Base-by-base conservation (phyloP, 2,888 invertebrate genomes). In the Proisotoma minuta region DNA sequence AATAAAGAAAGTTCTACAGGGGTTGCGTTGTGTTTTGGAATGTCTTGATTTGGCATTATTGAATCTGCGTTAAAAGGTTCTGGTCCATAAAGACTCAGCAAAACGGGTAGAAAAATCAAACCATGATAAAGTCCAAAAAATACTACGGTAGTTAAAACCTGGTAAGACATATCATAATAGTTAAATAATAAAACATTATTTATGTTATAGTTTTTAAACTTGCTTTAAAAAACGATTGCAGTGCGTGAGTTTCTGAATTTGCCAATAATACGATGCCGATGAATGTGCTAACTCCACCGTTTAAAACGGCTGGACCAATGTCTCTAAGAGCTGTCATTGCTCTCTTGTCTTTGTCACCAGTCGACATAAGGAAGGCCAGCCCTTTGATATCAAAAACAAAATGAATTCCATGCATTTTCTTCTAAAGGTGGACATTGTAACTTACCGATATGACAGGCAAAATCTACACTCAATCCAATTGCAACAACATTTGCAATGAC, bases 391-490 rank as follows among this genome's bases (percentile, higher is more conserved):
- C 3, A 15, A 54, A 22, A 54, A 5, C 4, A 12, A n/a, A n/a
- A n/a, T n/a, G n/a, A n/a, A n/a, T n/a, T n/a, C n/a, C n/a, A n/a
- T n/a, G n/a, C n/a, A n/a, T n/a, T n/a, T n/a, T n/a, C n/a, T n/a
- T n/a, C n/a, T n/a, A n/a, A n/a, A n/a, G n/a, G n/a, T n/a, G n/a
- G n/a, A n/a, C n/a, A n/a, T n/a, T n/a, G n/a, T n/a, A 18, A 8
- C 26, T 59, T 60, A 66, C 88, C 88, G 2, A 88, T 85, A 75
- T 89, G 88, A 2, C 88, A 87, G 0, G 90, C 88, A 74, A 89
- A 91, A 77, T 91, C 91, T 0, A 91, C 88, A 74, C 89, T 88
- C 59, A 91, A 79, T 53, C 91, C 90, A 64, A 89, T 87, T 2
- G 88, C 88, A 34, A 91, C 79, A 75, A 90, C 87, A 15, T 90